Evolutionary conservation across 2,113 vertebrate species (phyloP).

Genomic region (Tichodroma muraria): DNA sequence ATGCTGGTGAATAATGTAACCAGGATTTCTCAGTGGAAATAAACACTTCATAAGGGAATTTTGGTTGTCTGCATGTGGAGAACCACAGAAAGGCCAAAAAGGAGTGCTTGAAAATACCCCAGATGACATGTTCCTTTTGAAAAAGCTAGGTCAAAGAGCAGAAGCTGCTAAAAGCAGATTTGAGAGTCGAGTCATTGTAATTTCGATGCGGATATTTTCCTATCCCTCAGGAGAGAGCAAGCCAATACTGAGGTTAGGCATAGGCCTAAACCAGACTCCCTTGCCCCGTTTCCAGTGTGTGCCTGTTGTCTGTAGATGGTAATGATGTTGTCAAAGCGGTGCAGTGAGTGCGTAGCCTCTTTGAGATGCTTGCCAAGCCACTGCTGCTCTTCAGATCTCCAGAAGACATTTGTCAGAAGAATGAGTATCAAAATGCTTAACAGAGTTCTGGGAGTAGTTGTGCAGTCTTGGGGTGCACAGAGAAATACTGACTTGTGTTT

Average conservation of each 20-base stretch:
- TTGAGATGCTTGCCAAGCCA: not conserved
- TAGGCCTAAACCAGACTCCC: not conserved
- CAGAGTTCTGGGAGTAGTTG: not conserved
- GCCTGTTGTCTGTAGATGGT: not conserved
- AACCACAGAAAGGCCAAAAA: constrained; percentile 29
- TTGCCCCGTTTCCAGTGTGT: not conserved
- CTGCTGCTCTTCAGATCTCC: not conserved
- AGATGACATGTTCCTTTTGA: not conserved
- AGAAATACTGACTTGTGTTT: not conserved
- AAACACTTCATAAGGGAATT: constrained; percentile 31
- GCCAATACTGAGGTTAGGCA: not conserved
- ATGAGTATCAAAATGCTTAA: not conserved
- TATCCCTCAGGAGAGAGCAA: not conserved
- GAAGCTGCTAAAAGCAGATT: not conserved
- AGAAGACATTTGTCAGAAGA: not conserved
- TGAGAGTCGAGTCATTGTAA: not conserved
- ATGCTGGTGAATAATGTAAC: constrained; percentile 42
- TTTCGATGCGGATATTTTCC: not conserved
- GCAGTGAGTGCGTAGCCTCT: not conserved
- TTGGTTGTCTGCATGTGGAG: not conserved
- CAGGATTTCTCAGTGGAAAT: constrained; percentile 20
- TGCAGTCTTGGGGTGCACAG: not conserved
- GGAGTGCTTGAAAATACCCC: not conserved
- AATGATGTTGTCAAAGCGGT: not conserved
- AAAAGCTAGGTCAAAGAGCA: not conserved